These are phyloP conservation scores for Drosophila melanica DNA, from an alignment of 1,140 invertebrate genomes.

Conservation along the genomic window DNA sequence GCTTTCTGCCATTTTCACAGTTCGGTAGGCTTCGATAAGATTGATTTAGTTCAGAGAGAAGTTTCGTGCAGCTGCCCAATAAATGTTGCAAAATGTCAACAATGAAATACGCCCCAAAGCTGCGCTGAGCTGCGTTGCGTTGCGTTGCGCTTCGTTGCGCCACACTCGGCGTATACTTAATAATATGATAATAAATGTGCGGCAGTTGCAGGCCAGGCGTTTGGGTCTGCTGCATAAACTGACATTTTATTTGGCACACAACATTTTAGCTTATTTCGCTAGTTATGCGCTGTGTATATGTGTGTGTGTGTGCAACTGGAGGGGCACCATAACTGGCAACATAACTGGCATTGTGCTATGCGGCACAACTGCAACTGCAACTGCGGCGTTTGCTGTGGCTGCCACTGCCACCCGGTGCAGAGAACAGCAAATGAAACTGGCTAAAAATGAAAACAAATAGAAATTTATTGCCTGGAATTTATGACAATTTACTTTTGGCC, in stretches of 20 bases:
- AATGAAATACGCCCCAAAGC: slow-evolving; percentile 30
- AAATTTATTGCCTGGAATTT: slow-evolving; percentile 83
- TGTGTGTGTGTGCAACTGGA: slow-evolving; percentile 1
- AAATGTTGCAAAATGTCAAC: slow-evolving; percentile 53
- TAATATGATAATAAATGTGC: slow-evolving; percentile 46
- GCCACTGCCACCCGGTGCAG: slow-evolving; percentile 6
- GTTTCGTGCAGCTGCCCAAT: slow-evolving; percentile 45
- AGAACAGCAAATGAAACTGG: slow-evolving; percentile 46
- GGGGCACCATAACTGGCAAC: slow-evolving; percentile 5
- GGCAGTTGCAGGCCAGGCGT: slow-evolving; percentile 20
- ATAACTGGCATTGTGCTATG: slow-evolving; percentile 23
- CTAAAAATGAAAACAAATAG: slow-evolving; percentile 76
- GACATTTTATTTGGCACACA: slow-evolving; percentile 27
- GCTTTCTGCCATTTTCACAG: background rate
- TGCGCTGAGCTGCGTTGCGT: slow-evolving; percentile 3
- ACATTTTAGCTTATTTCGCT: slow-evolving; percentile 8
- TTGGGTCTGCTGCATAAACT: slow-evolving; percentile 41
- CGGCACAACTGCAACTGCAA: slow-evolving; percentile 3
- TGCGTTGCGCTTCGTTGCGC: slow-evolving; percentile 4
- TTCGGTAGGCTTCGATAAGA: background rate
- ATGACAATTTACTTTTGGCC: slow-evolving; percentile 66
- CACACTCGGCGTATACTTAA: slow-evolving; percentile 58
- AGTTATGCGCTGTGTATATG: background rate
- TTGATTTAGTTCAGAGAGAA: slow-evolving; percentile 2
- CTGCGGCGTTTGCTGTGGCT: slow-evolving; percentile 1